Evolutionary conservation across 1,140 invertebrate species (phyloP).

Genomic region (Drosophila tropicalis): DNA sequence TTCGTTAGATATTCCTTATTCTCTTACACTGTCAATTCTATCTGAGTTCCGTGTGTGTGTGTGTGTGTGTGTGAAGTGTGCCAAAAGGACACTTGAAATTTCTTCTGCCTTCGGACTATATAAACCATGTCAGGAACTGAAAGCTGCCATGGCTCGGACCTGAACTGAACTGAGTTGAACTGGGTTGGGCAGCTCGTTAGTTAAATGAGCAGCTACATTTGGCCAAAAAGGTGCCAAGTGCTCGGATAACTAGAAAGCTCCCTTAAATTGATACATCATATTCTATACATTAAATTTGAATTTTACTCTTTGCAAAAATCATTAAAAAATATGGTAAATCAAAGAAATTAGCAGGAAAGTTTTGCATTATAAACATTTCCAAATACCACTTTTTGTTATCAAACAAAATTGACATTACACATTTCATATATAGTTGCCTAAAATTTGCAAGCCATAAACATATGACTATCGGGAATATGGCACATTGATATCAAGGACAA

Average conservation of each 20-base stretch:
- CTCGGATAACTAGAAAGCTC: not conserved
- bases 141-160: slow-evolving; percentile 1
- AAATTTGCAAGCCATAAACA: no score
- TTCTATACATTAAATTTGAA: not conserved
- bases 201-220: slow-evolving; percentile 8
- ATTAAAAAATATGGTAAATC: not conserved
- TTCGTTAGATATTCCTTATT: slow-evolving; percentile 22
- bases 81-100: slow-evolving; percentile 20
- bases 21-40: slow-evolving; percentile 14
- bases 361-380: no score
- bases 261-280: not conserved
- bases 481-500: no score
- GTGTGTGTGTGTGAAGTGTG: slow-evolving; percentile 13
- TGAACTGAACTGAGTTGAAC: not conserved
- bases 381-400: no score
- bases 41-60: not conserved
- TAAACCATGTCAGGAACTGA: slow-evolving; percentile 22
- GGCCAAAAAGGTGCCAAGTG: not conserved
- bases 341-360: no score
- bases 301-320: not conserved
- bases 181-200: slow-evolving; percentile 20
- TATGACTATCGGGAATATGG: no score
- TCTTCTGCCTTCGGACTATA: slow-evolving; percentile 15
- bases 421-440: no score
- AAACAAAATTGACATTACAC: no score